Conservation (phyloP, 2,797 vertebrate genomes). For the Petrocephalus schoutedeni region DNA sequence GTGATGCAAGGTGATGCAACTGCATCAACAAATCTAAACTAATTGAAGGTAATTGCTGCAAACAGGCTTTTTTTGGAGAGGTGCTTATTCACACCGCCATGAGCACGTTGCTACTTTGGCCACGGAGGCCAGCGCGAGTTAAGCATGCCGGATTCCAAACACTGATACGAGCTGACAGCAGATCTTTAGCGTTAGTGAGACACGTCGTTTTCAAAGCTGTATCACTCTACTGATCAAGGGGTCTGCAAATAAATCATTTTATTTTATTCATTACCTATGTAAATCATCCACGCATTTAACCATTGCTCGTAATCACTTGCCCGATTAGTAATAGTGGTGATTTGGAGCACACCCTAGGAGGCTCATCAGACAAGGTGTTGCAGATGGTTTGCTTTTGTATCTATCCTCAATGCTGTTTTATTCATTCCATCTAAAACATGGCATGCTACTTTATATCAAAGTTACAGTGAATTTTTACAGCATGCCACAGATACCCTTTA, state of each 20-base stretch:
- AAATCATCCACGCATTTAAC: background rate
- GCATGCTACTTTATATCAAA: background rate
- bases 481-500: background rate
- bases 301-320: background rate
- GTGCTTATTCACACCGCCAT: background rate
- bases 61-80: background rate
- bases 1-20: background rate
- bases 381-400: background rate
- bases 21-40: background rate
- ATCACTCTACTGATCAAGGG: background rate
- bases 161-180: background rate
- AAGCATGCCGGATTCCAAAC: background rate
- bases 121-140: background rate
- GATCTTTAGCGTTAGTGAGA: background rate
- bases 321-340: background rate
- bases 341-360: background rate
- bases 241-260: background rate
- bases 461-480: background rate
- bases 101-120: background rate
- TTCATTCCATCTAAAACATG: background rate
- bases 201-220: background rate
- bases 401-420: background rate
- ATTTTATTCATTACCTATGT: background rate
- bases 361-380: background rate
- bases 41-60: slow-evolving; percentile 3